Evolutionary conservation across 1,140 invertebrate species (phyloP).

Genomic region (Penaeus japonicus): DNA sequence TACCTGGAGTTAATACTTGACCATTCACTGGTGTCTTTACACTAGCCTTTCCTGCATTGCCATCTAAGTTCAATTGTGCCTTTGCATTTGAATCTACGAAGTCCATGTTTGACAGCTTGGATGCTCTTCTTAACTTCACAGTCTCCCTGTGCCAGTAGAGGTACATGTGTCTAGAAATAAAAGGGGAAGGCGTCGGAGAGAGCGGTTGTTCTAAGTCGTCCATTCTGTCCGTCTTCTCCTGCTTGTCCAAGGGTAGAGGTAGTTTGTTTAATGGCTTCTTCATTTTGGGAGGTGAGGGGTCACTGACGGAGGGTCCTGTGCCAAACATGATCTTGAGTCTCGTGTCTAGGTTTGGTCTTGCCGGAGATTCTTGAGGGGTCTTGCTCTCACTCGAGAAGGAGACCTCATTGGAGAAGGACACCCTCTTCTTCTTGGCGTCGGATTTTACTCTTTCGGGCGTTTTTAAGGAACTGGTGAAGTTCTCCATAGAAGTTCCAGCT

Average conservation of each 20-base stretch:
- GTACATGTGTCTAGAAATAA: conserved; percentile 34
- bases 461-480: background rate
- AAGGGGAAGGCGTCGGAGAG: conserved; percentile 41
- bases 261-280: background rate
- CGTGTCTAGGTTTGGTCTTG: conserved; percentile 28
- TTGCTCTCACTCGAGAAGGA: conserved; percentile 6
- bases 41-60: background rate
- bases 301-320: background rate
- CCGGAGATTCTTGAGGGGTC: conserved; percentile 9
- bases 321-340: conserved; percentile 42
- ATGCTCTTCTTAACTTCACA: conserved; percentile 21
- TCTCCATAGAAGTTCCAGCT: background rate
- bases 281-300: background rate
- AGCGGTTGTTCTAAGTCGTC: conserved; percentile 4
- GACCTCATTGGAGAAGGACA: background rate
- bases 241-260: background rate
- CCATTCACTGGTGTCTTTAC: conserved; percentile 16
- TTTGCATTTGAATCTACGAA: background rate
- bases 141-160: conserved; percentile 47
- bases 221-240: background rate
- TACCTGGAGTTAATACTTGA: background rate
- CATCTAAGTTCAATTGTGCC: background rate
- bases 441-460: background rate
- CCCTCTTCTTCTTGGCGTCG: conserved; percentile 9
- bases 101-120: background rate